Conservation (phyloP, 2,888 invertebrate species). For the Phengaris alcon region DNA sequence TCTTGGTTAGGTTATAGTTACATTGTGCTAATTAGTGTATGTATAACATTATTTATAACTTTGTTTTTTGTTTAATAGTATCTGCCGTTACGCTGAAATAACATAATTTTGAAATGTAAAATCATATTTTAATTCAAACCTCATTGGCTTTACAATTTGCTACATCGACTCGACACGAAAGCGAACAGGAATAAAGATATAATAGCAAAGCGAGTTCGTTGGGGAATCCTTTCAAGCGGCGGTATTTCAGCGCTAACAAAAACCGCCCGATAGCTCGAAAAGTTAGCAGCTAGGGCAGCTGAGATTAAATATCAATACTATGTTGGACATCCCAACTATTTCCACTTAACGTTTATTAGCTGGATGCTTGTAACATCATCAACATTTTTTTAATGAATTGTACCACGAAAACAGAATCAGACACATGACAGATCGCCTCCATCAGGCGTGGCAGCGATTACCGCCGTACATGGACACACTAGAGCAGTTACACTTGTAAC, state of each 20-base stretch:
- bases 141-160: slow-evolving; percentile 12
- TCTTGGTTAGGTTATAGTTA: too few species aligned
- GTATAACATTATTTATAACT: too few species aligned
- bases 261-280: slow-evolving; percentile 38
- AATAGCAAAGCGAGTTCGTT: slow-evolving; percentile 29
- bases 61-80: too few species aligned
- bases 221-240: slow-evolving; percentile 34
- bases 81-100: not conserved
- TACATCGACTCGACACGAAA: not conserved
- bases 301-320: slow-evolving; percentile 1
- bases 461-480: too few species aligned
- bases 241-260: slow-evolving; percentile 33
- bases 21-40: too few species aligned
- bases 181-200: slow-evolving; percentile 27
- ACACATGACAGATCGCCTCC: too few species aligned
- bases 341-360: not conserved
- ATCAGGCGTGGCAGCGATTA: too few species aligned
- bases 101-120: not conserved
- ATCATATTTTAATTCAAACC: not conserved
- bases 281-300: slow-evolving; percentile 29
- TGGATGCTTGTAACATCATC: not conserved
- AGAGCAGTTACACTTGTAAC: too few species aligned
- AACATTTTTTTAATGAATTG: too few species aligned
- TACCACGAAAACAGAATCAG: too few species aligned
- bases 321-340: not conserved